These are phyloP conservation scores for Ploceus nigricollis DNA, from an alignment of 2,113 vertebrate genomes.

Conservation along the genomic window DNA sequence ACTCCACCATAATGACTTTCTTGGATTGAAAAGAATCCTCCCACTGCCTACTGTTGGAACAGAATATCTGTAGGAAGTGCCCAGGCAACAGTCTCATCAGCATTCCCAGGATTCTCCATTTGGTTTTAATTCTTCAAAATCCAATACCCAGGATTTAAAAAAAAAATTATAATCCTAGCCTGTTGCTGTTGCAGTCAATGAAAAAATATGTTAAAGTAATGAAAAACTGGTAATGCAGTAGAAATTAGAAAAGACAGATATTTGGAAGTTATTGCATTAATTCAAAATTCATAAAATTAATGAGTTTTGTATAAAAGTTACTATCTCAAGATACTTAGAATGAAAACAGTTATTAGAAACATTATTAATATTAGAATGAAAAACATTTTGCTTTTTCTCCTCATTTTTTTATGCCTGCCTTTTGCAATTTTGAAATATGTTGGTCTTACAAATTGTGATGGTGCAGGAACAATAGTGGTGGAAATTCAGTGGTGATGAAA, in stretches of 20 bases:
- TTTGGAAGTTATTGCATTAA: background rate
- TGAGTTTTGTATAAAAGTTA: background rate
- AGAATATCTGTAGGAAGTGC: background rate
- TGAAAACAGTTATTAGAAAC: background rate
- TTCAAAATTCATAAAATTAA: conserved; percentile 13
- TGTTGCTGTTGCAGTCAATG: background rate
- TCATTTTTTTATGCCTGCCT: background rate
- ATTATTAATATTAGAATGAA: background rate
- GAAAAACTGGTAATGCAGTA: background rate
- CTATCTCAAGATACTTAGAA: background rate
- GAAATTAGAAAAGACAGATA: background rate
- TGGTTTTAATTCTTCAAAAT: background rate
- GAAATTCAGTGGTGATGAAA: background rate
- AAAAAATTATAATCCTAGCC: background rate
- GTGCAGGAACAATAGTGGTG: background rate
- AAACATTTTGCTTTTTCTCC: background rate
- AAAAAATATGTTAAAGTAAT: background rate
- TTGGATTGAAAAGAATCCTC: background rate
- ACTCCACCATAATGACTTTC: background rate
- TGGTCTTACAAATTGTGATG: background rate
- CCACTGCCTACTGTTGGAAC: background rate
- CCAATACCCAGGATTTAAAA: background rate
- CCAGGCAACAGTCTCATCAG: background rate
- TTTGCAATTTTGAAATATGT: background rate
- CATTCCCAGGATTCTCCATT: background rate